Evolutionary conservation across 35 echinoderm and acorn worm species (phyloP), one percentile per base, ranked within the genome.

Genomic region (Apostichopus japonicus): DNA sequence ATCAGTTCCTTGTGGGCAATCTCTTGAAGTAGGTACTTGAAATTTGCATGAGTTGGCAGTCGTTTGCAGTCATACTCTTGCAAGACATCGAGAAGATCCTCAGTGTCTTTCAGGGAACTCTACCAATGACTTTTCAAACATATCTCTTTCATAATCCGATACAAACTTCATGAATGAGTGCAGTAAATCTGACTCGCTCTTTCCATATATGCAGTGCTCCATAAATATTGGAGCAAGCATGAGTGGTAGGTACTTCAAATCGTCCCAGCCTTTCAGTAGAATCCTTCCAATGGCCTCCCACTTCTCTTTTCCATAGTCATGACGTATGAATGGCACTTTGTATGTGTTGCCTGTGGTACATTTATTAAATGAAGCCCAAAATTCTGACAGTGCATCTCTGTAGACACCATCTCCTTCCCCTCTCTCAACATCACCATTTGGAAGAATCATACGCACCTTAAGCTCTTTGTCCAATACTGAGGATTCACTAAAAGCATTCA

Each of bases 1-100:
- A 92, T 61, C 7, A 92, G 53, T 77, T 92, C 90, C 23, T 92
- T 92, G n/a, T 80, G 90, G 21, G 77, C 77, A 15, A 92, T 80
- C 22, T 92, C 90, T 23, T 27, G 8, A 19, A 92, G 14, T 25
- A 92, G 16, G 11, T 27, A 21, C 9, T 13, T 17, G 62, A 92
- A 8, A 54, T 92, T 92, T 54, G 17, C 13, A 56, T 52, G 19
- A 55, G 44, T 80, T 55, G 78, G 90, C 6, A 80, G 78, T 17
- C 21, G 11, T 65, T 23, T 80, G 57, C 90, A 59, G 15, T 92
- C 53, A 24, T 92, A 79, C 7, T 8, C 21, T 24, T 80, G 33
- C n/a, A 82, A 53, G 4, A 81, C 17, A 79, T 92, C 90, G 19
- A 92, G 10, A 92, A 92, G 16, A 10, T 92, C 90, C 3, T 92